phyloP scores from a whole-genome alignment of 2,888 invertebrate species.

The Melanotus villosus region DNA sequence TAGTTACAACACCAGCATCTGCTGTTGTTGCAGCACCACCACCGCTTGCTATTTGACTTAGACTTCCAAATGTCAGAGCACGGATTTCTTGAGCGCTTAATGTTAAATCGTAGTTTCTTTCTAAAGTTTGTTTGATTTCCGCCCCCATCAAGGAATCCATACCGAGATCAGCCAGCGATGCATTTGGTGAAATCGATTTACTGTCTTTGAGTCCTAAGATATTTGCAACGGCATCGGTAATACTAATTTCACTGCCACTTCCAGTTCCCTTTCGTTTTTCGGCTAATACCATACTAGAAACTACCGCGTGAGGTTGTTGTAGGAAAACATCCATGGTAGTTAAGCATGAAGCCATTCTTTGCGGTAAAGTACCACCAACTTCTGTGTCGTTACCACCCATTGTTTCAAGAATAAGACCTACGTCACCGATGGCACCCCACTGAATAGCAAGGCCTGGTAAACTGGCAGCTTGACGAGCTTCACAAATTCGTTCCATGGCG shows the following conservation, averaged over 20 bases:
- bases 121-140: slow-evolving; percentile 97
- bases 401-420: slow-evolving; percentile 91
- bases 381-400: slow-evolving; percentile 93
- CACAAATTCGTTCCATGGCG: slow-evolving; percentile 96
- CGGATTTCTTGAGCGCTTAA: slow-evolving; percentile 94
- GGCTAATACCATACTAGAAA: slow-evolving; percentile 89
- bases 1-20: slow-evolving; percentile 51
- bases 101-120: slow-evolving; percentile 92
- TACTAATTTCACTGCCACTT: slow-evolving; percentile 73
- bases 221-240: slow-evolving; percentile 87
- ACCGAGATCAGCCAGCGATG: slow-evolving; percentile 93
- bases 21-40: slow-evolving; percentile 55
- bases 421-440: slow-evolving; percentile 99
- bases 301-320: slow-evolving; percentile 88
- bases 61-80: slow-evolving; percentile 82
- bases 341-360: slow-evolving; percentile 95
- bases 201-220: slow-evolving; percentile 93
- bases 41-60: slow-evolving; percentile 73
- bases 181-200: slow-evolving; percentile 80
- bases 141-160: slow-evolving; percentile 99
- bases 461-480: slow-evolving; percentile 85
- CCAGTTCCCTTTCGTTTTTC: slow-evolving; percentile 81
- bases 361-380: slow-evolving; percentile 96
- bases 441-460: slow-evolving; percentile 93
- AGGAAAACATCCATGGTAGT: slow-evolving; percentile 90